Base-by-base conservation (phyloP, 2,797 vertebrate species). In the Bovichtus diacanthus region DNA sequence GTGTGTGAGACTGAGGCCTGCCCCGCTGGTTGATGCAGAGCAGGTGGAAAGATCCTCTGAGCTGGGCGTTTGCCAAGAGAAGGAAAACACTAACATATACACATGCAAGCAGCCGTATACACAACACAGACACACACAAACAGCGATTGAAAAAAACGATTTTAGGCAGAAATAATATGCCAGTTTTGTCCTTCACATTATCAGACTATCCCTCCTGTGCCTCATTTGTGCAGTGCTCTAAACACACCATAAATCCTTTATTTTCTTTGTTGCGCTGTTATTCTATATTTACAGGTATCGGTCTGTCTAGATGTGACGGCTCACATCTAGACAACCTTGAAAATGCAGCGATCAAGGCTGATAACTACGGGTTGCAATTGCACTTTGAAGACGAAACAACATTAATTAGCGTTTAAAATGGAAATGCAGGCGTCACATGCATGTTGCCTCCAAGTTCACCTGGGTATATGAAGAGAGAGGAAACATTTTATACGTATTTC, bases 331-430 rank as follows among this genome's bases (percentile, higher is more conserved):
- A 92, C 88, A 92, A 89, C 93, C 89, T 92, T 92, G 92, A 86
- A 89, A 92, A 89, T 47, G 73, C 81, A 55, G 72, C 78, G 85
- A 93, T 93, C 87, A 93, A 91, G 93, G 90, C 87, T 46, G 74
- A 88, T 89, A 88, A 91, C 89, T 84, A 87, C 70, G 66, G 74
- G 82, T 83, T 81, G 84, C 87, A 83, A 87, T 87, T 86, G 87
- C 78, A 74, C 92, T 93, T 93, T 94, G 92, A 94, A 93, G 92
- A 93, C 87, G 86, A 91, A 90, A 87, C 86, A 87, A 87, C 87
- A 85, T 93, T 92, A 92, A 94, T 94, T 93, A 93, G 87, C 15
- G 54, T 86, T 73, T 87, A 80, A 87, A 92, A 91, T 89, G 78
- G 86, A 89, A 88, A 87, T 76, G 81, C 74, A 55, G 82, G 74